These are phyloP conservation scores for Holacanthella duospinosa DNA, from an alignment of 2,888 invertebrate genomes.

Conservation along the genomic window DNA sequence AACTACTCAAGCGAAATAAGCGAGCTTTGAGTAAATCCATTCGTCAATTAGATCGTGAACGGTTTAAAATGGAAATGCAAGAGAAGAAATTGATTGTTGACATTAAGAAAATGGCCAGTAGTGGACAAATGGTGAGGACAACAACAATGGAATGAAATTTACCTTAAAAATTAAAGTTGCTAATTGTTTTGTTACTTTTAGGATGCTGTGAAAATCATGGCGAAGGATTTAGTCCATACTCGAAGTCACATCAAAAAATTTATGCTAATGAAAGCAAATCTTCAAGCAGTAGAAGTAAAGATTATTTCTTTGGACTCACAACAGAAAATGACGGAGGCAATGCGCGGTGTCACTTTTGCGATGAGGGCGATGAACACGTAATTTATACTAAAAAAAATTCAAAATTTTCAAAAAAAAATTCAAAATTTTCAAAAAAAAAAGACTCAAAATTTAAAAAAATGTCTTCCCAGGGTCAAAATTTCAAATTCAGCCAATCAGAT, in stretches of 20 bases:
- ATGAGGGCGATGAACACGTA: constrained; percentile 53
- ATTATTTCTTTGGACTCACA: constrained; percentile 51
- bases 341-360: constrained; percentile 53
- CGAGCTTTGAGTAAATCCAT: constrained; percentile 51
- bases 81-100: constrained; percentile 53
- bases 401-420: too few species aligned
- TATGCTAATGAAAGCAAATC: constrained; percentile 52
- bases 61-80: constrained; percentile 47
- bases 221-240: constrained; percentile 52
- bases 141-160: too few species aligned
- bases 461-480: too few species aligned
- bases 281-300: constrained; percentile 51
- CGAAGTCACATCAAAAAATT: constrained; percentile 52
- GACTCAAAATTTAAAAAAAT: too few species aligned
- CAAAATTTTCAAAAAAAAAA: too few species aligned
- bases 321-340: constrained; percentile 52
- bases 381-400: too few species aligned
- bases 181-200: constrained; percentile 35
- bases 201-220: constrained; percentile 55
- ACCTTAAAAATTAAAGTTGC: not conserved
- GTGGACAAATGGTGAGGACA: constrained; percentile 52
- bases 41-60: constrained; percentile 50
- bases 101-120: constrained; percentile 54
- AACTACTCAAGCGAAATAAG: constrained; percentile 52
- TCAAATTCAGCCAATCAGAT: too few species aligned